Conservation (phyloP, 2,888 invertebrate genomes). For the Lamellibrachia columna region DNA sequence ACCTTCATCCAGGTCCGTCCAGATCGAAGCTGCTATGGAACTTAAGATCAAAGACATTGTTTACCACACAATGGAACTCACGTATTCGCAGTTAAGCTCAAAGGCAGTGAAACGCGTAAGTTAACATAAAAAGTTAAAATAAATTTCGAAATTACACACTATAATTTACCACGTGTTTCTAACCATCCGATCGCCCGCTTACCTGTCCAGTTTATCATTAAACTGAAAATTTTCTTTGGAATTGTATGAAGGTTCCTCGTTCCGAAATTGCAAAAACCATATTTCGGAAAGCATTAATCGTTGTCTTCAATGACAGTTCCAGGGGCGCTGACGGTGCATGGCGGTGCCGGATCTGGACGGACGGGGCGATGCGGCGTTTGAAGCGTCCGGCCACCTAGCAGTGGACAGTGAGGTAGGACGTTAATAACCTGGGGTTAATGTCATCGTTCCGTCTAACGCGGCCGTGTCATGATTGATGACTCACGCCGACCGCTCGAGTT, state of each 20-base stretch:
- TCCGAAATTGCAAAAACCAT: too few relatives aligned
- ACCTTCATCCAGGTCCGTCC: not conserved
- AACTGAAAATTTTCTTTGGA: too few relatives aligned
- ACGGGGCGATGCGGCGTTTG: not conserved
- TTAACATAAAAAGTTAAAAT: too few relatives aligned
- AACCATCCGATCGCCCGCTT: too few relatives aligned
- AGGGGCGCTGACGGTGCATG: not conserved
- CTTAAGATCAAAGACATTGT: too few relatives aligned
- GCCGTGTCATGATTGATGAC: not conserved
- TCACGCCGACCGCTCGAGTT: not conserved
- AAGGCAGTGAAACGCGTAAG: too few relatives aligned
- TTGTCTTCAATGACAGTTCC: not conserved
- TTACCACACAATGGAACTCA: too few relatives aligned
- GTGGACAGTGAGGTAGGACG: not conserved
- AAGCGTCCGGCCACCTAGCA: not conserved
- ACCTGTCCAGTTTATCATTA: too few relatives aligned
- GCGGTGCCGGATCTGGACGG: not conserved
- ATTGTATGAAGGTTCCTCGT: too few relatives aligned
- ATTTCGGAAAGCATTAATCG: not conserved
- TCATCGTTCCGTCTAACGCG: not conserved
- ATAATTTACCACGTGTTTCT: too few relatives aligned
- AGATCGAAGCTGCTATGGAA: not conserved
- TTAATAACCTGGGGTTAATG: not conserved
- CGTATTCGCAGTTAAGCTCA: too few relatives aligned
- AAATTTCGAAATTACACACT: too few relatives aligned